Evolutionary conservation across 2,113 vertebrate genomes (phyloP).

Genomic region (Hippocampus mohnikei): DNA sequence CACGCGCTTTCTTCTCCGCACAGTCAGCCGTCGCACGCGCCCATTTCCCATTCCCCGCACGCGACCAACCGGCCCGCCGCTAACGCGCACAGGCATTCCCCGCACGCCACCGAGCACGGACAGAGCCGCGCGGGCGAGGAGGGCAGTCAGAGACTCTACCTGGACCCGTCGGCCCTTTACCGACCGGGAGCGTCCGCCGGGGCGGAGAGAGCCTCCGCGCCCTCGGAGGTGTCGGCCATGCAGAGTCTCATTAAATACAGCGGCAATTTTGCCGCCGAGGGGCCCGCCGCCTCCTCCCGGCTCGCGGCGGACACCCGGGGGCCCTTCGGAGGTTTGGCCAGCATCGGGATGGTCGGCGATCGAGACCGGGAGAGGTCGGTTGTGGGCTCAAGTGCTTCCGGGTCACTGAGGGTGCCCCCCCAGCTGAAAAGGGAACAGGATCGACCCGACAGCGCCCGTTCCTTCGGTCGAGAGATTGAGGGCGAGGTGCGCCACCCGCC

Average conservation of each 20-base stretch:
- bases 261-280: conserved; percentile 86
- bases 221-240: conserved; percentile 87
- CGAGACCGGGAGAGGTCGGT: conserved; percentile 39
- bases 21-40: conserved; percentile 42
- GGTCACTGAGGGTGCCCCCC: conserved; percentile 45
- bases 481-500: conserved; percentile 92
- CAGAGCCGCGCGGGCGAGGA: conserved; percentile 80
- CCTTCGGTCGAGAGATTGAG: conserved; percentile 85
- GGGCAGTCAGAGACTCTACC: conserved; percentile 81
- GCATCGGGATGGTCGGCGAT: conserved; percentile 74
- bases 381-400: background rate
- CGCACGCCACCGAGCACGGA: conserved; percentile 74
- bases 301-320: conserved; percentile 78
- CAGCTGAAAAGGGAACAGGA: conserved; percentile 90
- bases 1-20: conserved; percentile 63
- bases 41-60: conserved; percentile 53
- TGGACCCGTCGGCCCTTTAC: conserved; percentile 74
- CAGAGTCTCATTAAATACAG: conserved; percentile 98
- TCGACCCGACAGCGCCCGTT: conserved; percentile 87
- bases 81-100: conserved; percentile 55
- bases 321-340: conserved; percentile 88
- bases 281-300: conserved; percentile 65
- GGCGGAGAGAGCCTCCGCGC: conserved; percentile 42
- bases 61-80: conserved; percentile 38
- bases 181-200: conserved; percentile 57